Conservation (phyloP, 1,140 invertebrate genomes). For the Meteorus sp. region DNA sequence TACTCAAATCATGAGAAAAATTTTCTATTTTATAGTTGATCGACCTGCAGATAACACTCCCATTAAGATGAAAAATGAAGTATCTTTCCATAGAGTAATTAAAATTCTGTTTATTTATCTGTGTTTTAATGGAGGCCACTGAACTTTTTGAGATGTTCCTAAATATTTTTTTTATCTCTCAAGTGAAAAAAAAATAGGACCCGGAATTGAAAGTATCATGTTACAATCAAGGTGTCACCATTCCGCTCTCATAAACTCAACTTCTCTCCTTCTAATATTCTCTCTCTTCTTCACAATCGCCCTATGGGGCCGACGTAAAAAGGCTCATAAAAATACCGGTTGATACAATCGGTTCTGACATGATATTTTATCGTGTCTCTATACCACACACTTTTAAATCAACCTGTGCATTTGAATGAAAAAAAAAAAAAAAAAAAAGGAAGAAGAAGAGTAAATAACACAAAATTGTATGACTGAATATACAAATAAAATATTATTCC, state of each 20-base stretch:
- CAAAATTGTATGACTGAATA: conserved; percentile 6
- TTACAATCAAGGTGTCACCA: conserved; percentile 26
- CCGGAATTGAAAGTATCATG: conserved; percentile 16
- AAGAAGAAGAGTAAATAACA: conserved; percentile 6
- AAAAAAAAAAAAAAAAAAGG: no score
- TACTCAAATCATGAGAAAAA: no score
- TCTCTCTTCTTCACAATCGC: not conserved
- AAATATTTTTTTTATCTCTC: not conserved
- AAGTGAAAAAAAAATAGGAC: not conserved
- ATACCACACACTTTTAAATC: not conserved
- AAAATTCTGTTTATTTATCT: not conserved
- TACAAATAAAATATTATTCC: not conserved
- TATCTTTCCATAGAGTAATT: no score
- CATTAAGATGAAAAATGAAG: no score
- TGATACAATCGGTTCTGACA: conserved; percentile 38
- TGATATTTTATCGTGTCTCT: conserved; percentile 36
- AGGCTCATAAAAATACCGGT: conserved; percentile 42
- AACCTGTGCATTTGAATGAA: not conserved
- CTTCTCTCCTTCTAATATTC: conserved; percentile 20
- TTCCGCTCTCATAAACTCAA: conserved; percentile 23
- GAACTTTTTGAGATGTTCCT: not conserved
- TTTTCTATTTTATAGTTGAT: no score
- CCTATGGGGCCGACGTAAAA: conserved; percentile 38
- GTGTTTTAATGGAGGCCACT: not conserved
- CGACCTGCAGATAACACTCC: no score